Evolutionary conservation across 2,113 vertebrate genomes (phyloP).

Genomic region (Pholis gunnellus): DNA sequence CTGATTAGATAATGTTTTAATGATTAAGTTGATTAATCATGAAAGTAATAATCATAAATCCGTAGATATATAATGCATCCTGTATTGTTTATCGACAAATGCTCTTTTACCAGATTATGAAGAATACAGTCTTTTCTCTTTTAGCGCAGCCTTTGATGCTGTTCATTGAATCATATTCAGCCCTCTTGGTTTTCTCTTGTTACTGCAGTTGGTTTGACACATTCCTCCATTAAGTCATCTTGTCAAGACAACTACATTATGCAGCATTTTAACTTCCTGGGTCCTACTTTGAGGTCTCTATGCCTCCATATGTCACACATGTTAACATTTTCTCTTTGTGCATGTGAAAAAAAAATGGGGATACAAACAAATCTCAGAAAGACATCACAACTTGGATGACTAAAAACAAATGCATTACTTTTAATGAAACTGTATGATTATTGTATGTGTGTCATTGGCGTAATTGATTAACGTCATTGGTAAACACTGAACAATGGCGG

Average conservation of each 20-base stretch:
- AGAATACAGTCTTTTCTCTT: background rate
- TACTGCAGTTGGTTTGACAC: background rate
- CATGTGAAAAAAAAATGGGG: background rate
- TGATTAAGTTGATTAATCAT: background rate
- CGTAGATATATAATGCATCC: background rate
- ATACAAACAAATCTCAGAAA: background rate
- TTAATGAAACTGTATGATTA: background rate
- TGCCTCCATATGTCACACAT: background rate
- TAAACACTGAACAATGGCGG: conserved; percentile 1
- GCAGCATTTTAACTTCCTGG: background rate
- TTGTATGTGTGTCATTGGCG: background rate
- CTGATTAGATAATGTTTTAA: background rate
- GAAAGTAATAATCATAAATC: background rate
- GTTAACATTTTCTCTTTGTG: background rate
- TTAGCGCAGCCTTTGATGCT: background rate
- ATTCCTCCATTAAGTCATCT: background rate
- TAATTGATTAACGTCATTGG: background rate
- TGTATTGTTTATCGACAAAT: background rate
- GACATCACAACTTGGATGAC: background rate
- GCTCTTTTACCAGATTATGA: background rate
- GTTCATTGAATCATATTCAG: background rate
- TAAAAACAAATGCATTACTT: background rate
- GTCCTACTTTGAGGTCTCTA: background rate
- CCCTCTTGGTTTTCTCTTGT: background rate
- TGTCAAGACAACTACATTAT: background rate